phyloP scores from a whole-genome alignment of 1,140 invertebrate genomes.

The Calosoma granatense region DNA sequence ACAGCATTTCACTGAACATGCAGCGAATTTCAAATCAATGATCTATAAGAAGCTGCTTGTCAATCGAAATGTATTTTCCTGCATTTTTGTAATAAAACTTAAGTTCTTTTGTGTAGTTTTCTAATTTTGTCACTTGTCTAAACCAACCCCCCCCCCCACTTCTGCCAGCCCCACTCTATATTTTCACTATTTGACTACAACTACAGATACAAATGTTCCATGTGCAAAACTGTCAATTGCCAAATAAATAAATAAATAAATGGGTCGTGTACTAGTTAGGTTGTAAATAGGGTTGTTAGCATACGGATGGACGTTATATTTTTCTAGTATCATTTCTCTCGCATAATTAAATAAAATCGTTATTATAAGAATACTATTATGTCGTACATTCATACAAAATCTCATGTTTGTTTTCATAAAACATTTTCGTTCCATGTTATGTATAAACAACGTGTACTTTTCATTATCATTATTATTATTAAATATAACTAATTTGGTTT shows the following conservation, averaged over 20 bases:
- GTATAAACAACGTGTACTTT: too few species aligned
- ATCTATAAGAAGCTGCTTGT: background rate
- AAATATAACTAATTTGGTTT: background rate
- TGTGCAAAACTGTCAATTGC: background rate
- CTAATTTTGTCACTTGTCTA: background rate
- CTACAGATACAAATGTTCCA: background rate
- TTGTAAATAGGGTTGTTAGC: constrained; percentile 4
- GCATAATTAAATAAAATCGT: background rate
- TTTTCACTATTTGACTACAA: background rate
- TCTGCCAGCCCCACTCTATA: too few species aligned
- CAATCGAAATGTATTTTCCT: background rate
- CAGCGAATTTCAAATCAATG: too few species aligned
- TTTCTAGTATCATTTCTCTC: background rate
- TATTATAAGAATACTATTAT: background rate
- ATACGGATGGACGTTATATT: background rate
- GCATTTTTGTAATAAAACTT: background rate
- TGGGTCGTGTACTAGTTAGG: background rate
- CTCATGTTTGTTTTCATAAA: too few species aligned
- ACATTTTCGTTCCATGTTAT: too few species aligned
- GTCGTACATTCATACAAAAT: background rate
- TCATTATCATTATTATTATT: background rate
- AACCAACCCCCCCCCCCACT: too few species aligned
- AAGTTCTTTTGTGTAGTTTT: background rate
- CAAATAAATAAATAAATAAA: background rate
- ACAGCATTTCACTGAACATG: background rate